These are phyloP conservation scores for Hydrozoanthus tunicans DNA, from an alignment of 64 coral and sea anemone species.

Conservation along the genomic window DNA sequence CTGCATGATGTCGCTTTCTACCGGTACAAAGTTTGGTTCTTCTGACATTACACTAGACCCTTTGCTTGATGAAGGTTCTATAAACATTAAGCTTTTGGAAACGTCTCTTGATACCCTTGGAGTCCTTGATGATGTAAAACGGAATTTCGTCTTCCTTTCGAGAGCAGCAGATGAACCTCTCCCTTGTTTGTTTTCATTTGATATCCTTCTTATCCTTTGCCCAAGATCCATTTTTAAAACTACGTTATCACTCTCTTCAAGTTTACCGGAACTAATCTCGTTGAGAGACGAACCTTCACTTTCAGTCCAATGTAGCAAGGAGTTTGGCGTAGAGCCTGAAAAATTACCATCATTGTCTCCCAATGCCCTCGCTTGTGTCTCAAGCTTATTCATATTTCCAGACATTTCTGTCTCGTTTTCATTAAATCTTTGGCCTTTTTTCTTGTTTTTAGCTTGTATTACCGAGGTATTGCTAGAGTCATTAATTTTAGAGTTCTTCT, in stretches of 20 bases:
- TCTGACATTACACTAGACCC: neutral
- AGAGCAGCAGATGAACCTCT: neutral
- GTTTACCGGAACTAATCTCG: neutral
- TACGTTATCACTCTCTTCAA: slow-evolving; percentile 38
- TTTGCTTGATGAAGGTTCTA: neutral
- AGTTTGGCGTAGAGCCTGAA: neutral
- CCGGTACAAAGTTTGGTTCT: slow-evolving; percentile 6
- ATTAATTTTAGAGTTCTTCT: neutral
- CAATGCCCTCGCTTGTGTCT: neutral
- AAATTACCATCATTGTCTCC: neutral
- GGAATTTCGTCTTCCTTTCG: neutral
- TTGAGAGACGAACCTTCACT: neutral
- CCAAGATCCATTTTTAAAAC: slow-evolving; percentile 29
- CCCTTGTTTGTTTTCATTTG: neutral
- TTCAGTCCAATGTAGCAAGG: neutral
- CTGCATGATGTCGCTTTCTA: slow-evolving; percentile 15
- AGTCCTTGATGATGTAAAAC: neutral
- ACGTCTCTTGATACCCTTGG: neutral
- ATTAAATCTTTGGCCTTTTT: neutral
- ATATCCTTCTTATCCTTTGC: neutral
- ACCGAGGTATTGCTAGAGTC: neutral
- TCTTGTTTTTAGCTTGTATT: neutral
- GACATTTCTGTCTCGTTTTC: neutral
- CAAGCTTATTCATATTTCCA: neutral
- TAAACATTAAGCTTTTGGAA: neutral